Evolutionary conservation across 2,888 invertebrate species (phyloP).

Genomic region (Halocaridina rubra): DNA sequence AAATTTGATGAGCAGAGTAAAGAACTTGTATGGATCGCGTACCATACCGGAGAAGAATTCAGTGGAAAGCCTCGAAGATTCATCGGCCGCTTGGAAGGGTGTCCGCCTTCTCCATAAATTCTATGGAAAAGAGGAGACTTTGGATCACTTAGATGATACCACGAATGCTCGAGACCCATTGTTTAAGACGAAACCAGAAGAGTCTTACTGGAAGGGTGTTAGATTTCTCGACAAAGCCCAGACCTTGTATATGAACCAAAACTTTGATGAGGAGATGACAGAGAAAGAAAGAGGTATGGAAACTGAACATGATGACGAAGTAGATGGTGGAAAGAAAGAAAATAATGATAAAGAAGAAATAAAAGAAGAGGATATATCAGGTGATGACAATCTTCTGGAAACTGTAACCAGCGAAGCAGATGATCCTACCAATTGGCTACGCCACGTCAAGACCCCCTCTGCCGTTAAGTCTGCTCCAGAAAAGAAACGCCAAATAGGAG

Average conservation of each 20-base stretch:
- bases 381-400: background rate
- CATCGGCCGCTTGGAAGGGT: background rate
- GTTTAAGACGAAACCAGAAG: background rate
- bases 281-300: background rate
- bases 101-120: slow-evolving; percentile 26
- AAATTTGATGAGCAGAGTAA: slow-evolving; percentile 9
- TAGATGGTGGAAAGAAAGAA: background rate
- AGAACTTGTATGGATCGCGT: background rate
- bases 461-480: background rate
- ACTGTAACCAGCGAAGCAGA: background rate
- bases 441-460: background rate
- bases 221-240: slow-evolving; percentile 28
- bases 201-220: slow-evolving; percentile 42
- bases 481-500: background rate
- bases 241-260: background rate
- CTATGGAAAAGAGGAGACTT: background rate
- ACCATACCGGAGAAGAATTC: background rate
- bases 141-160: background rate
- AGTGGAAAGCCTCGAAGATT: background rate
- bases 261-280: background rate
- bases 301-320: background rate
- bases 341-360: background rate
- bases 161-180: background rate
- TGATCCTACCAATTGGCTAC: background rate
- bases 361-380: background rate